phyloP scores from a whole-genome alignment of 2,797 vertebrate genomes.

The Argya squamiceps region DNA sequence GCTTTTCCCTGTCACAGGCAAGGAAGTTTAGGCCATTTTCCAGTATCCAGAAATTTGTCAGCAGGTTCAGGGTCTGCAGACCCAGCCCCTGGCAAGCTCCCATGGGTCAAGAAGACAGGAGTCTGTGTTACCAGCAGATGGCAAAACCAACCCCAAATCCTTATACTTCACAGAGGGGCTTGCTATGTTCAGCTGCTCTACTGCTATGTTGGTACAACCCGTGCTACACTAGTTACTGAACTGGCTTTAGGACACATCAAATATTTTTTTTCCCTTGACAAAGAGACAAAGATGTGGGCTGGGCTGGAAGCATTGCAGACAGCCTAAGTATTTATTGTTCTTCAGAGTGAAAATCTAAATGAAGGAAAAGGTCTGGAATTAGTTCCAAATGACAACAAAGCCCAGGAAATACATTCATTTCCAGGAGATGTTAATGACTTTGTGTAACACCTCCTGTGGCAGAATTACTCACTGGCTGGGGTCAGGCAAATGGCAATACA shows the following conservation, averaged over 20 bases:
- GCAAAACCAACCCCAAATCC: neutral
- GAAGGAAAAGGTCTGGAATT: neutral
- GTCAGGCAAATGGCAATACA: neutral
- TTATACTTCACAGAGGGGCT: neutral
- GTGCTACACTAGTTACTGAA: neutral
- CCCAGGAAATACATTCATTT: neutral
- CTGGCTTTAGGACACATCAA: neutral
- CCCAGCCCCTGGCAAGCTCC: neutral
- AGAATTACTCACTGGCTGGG: neutral
- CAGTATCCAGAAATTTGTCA: neutral
- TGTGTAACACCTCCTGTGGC: neutral
- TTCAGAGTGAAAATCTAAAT: neutral
- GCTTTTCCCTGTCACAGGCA: neutral
- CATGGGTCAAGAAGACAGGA: neutral
- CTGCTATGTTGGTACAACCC: neutral
- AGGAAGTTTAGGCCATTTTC: neutral
- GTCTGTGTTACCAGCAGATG: fast-evolving
- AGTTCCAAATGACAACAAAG: neutral
- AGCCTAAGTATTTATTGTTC: neutral
- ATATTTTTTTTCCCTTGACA: neutral
- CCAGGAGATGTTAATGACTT: neutral
- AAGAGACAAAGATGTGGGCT: neutral
- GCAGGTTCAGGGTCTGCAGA: neutral
- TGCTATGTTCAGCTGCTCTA: neutral
- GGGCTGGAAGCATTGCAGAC: neutral